phyloP scores from a whole-genome alignment of 2,113 vertebrate species.

The Salvelinus fontinalis region DNA sequence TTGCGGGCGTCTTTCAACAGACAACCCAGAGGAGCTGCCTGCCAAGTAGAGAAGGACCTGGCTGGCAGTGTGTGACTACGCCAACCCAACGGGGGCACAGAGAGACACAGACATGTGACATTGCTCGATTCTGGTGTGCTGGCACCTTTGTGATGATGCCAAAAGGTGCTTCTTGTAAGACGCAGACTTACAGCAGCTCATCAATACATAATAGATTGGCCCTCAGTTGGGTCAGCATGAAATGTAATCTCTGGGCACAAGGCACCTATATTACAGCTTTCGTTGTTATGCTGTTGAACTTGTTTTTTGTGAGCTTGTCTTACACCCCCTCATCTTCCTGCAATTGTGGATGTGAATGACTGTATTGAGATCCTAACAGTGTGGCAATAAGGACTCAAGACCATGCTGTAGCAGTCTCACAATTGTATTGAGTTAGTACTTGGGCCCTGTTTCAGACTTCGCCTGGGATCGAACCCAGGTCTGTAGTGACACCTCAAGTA shows the following conservation, averaged over 20 bases:
- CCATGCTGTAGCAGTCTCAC: not conserved
- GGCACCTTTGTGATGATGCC: constrained; percentile 46
- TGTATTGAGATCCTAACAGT: too few relatives aligned
- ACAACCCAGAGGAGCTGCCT: constrained; percentile 37
- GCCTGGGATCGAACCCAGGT: too few relatives aligned
- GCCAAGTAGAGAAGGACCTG: constrained; percentile 54
- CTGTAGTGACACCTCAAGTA: too few relatives aligned
- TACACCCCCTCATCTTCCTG: not conserved
- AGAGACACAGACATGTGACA: constrained; percentile 48
- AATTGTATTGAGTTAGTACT: not conserved
- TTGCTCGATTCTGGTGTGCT: constrained; percentile 56
- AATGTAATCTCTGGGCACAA: constrained; percentile 53
- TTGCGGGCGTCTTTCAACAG: constrained; percentile 48
- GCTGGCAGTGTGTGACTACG: constrained; percentile 41
- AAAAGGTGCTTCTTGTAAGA: constrained; percentile 58
- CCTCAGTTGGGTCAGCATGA: constrained; percentile 52
- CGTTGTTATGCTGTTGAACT: constrained; percentile 32
- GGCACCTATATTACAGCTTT: constrained; percentile 41
- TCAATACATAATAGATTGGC: constrained; percentile 67
- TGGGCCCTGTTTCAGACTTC: too few relatives aligned
- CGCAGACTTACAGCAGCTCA: constrained; percentile 63
- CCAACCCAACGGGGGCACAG: constrained; percentile 14
- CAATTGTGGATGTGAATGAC: not conserved
- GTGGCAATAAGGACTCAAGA: too few relatives aligned
- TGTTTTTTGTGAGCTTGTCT: constrained; percentile 1